Conservation (phyloP, 2,113 vertebrate species). For the Crypturellus undulatus region DNA sequence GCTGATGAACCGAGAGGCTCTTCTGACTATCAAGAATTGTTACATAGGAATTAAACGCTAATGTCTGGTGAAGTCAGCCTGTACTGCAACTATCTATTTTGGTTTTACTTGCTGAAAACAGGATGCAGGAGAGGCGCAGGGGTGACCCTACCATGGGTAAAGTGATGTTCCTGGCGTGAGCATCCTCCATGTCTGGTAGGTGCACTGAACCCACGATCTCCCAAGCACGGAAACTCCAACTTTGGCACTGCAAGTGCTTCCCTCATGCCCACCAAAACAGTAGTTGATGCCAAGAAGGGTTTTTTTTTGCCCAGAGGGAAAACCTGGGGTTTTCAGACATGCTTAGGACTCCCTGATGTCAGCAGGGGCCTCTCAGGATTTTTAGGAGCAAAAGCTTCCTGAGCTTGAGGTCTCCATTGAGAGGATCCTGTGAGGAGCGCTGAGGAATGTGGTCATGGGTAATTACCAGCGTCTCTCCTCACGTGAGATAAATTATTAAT, state of each 20-base stretch:
- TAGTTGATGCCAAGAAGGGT: neutral
- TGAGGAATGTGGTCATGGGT: neutral
- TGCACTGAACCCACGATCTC: rapidly evolving
- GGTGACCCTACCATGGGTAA: neutral
- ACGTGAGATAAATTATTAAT: slow-evolving; percentile 66
- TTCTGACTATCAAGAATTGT: neutral
- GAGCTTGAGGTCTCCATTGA: neutral
- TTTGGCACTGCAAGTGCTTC: neutral
- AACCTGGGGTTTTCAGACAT: neutral
- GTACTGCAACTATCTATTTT: neutral
- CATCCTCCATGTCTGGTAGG: rapidly evolving
- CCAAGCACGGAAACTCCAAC: neutral
- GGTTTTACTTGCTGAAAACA: neutral
- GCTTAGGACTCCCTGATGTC: neutral
- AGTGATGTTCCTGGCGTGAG: neutral
- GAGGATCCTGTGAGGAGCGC: neutral
- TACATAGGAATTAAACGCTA: neutral
- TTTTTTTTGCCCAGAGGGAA: too few relatives aligned
- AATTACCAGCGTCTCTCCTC: slow-evolving; percentile 45
- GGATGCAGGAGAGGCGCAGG: neutral
- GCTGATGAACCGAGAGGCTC: rapidly evolving
- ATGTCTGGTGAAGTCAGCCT: neutral
- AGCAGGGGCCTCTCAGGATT: neutral
- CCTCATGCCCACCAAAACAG: neutral
- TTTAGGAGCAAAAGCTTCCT: neutral